Conservation (phyloP, 2,113 vertebrate species). For the Mionectes macconnelli region DNA sequence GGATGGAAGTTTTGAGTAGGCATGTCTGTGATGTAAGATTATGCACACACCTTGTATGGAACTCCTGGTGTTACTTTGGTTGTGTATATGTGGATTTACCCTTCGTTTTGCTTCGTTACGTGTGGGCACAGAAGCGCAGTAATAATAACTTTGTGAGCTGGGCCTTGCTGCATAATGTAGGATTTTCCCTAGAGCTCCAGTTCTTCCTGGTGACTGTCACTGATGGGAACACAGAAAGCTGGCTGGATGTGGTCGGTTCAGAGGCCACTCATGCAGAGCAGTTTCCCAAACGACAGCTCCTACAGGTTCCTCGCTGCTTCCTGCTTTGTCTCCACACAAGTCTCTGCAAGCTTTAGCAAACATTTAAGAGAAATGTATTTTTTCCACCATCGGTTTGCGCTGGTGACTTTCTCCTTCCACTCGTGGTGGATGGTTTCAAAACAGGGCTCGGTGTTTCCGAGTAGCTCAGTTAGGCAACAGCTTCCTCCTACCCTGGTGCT, state of each 20-base stretch:
- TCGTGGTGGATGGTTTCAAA: not conserved
- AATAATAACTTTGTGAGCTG: not conserved
- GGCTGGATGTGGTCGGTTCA: not conserved
- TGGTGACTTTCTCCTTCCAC: not conserved
- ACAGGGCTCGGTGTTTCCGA: not conserved
- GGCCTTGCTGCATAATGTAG: not conserved
- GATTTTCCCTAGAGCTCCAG: not conserved
- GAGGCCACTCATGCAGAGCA: not conserved
- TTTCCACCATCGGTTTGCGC: not conserved
- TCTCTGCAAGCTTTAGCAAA: not conserved
- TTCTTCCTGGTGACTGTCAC: not conserved
- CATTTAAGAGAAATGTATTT: not conserved
- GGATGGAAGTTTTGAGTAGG: not conserved
- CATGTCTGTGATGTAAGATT: fast-evolving
- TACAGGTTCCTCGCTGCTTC: not conserved
- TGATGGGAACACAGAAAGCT: not conserved
- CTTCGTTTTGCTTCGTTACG: not conserved
- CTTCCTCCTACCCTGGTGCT: not conserved
- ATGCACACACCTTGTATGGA: not conserved
- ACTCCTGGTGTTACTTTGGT: not conserved
- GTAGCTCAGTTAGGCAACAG: not conserved
- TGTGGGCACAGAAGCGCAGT: not conserved
- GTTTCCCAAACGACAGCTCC: not conserved
- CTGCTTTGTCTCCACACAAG: not conserved
- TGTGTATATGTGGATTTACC: fast-evolving